Percentiles rank a stretch among this genome's conserved stretches.
These are phyloP conservation scores for Dasypogon diadema DNA, from an alignment of 2,888 invertebrate species.

Conservation along the genomic window DNA sequence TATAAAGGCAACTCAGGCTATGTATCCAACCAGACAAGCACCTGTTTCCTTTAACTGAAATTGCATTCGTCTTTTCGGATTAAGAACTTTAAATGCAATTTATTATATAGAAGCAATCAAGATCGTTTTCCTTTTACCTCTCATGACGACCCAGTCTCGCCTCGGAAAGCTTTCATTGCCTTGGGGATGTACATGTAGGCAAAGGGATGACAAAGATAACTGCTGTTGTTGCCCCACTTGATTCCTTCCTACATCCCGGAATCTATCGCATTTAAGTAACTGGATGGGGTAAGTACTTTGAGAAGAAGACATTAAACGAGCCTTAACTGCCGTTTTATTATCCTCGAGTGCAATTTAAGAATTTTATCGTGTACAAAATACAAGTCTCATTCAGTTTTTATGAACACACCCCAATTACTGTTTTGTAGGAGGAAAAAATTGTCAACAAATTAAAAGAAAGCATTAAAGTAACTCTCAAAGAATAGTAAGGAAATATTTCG, in stretches of 20 bases:
- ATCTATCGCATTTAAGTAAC: conserved; percentile 47
- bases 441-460: conserved; percentile 15
- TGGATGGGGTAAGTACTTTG: conserved; percentile 41
- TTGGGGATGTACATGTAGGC: conserved; percentile 15
- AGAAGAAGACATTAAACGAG: conserved; percentile 45
- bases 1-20: conserved; percentile 2
- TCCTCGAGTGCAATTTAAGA: conserved; percentile 49
- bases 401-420: conserved; percentile 23
- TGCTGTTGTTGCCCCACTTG: conserved; percentile 6
- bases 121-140: conserved; percentile 52
- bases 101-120: conserved; percentile 55
- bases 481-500: neutral
- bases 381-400: conserved; percentile 28
- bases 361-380: conserved; percentile 48
- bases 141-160: conserved; percentile 34
- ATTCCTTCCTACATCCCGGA: conserved; percentile 10
- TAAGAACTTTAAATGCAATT: conserved; percentile 57
- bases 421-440: conserved; percentile 18
- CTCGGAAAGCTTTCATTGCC: conserved; percentile 24
- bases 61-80: conserved; percentile 54
- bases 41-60: conserved; percentile 55
- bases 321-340: conserved; percentile 51
- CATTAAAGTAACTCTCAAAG: neutral
- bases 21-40: conserved; percentile 53
- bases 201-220: conserved; percentile 49